Conservation (phyloP, 2,797 vertebrate species). For the Margarornis squamiger region DNA sequence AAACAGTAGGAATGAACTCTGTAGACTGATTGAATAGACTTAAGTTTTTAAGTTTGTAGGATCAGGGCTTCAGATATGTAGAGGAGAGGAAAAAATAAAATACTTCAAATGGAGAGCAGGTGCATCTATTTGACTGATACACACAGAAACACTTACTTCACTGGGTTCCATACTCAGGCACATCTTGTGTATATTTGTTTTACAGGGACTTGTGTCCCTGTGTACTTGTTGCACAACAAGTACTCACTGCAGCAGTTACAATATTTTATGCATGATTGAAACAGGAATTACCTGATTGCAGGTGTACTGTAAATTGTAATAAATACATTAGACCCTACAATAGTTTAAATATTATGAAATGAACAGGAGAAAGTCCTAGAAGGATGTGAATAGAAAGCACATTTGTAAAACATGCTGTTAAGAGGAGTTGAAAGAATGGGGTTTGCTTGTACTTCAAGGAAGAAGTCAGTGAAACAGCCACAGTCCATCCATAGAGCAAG, state of each 20-base stretch:
- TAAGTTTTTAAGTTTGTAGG: neutral
- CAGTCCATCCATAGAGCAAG: neutral
- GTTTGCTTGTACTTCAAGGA: neutral
- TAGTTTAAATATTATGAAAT: neutral
- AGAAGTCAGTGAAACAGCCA: neutral
- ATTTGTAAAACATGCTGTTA: neutral
- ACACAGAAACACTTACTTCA: neutral
- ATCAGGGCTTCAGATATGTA: neutral
- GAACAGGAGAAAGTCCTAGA: neutral
- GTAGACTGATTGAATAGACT: neutral
- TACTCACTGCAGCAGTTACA: neutral
- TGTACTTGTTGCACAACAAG: neutral
- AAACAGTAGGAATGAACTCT: accelerated
- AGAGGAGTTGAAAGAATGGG: neutral
- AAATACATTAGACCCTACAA: neutral
- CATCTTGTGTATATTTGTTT: neutral
- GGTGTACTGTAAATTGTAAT: neutral
- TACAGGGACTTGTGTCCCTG: neutral
- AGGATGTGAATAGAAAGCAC: neutral
- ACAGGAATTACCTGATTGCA: neutral
- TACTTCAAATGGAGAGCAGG: neutral
- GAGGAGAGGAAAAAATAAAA: neutral
- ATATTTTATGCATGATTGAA: neutral
- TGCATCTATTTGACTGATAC: neutral
- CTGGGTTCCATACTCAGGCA: neutral